A percentile compares a stretch with the other conserved stretches of the same genome.
Evolutionary conservation across 1,140 invertebrate genomes (phyloP).

Genomic region (Artemia franciscana): DNA sequence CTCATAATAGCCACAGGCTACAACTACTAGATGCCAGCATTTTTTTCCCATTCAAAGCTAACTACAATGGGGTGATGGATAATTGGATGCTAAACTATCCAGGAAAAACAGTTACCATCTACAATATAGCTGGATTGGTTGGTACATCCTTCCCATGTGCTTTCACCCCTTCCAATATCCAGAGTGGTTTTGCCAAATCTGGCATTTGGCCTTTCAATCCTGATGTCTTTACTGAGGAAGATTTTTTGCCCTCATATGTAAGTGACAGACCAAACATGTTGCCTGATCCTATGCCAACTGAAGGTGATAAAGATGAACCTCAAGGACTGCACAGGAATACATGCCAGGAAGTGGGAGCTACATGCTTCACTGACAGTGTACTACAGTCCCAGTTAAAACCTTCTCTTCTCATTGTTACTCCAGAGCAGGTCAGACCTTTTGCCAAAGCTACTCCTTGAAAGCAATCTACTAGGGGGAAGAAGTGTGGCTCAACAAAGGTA

Average conservation of each 20-base stretch:
- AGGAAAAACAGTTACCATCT: not conserved
- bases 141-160: not conserved
- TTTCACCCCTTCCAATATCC: not conserved
- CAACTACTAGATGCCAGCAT: not conserved
- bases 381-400: not conserved
- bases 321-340: not conserved
- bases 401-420: not conserved
- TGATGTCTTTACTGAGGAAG: not conserved
- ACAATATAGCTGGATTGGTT: not conserved
- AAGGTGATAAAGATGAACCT: not conserved
- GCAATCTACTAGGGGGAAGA: not conserved
- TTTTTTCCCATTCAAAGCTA: not conserved
- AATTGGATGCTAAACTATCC: not conserved
- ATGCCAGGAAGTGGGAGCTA: no score
- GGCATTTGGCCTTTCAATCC: not conserved
- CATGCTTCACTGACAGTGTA: not conserved
- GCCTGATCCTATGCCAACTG: not conserved
- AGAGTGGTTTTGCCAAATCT: not conserved
- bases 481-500: not conserved
- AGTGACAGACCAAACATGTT: not conserved
- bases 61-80: not conserved
- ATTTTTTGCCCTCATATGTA: not conserved
- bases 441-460: not conserved
- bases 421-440: not conserved
- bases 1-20: not conserved